These are phyloP conservation scores for Drosophila obscura DNA, from an alignment of 1,140 invertebrate genomes.

Conservation along the genomic window DNA sequence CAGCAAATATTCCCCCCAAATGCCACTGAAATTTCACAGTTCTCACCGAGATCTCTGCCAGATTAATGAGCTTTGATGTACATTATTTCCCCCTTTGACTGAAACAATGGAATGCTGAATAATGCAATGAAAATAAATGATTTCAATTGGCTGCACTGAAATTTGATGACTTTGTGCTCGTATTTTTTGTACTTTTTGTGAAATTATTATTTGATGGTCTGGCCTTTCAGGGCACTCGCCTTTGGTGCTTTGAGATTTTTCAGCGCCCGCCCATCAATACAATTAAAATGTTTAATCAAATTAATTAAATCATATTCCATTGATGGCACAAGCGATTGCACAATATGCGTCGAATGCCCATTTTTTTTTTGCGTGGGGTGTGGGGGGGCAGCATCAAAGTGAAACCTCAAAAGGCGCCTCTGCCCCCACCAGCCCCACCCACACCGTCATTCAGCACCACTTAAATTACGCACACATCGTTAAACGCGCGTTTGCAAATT, in stretches of 20 bases:
- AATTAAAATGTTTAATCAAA: constrained; percentile 67
- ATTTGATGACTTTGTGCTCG: no score
- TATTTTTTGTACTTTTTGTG: no score
- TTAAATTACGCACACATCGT: constrained; percentile 83
- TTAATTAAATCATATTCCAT: constrained; percentile 78
- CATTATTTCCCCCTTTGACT: no score
- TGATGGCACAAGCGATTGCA: constrained; percentile 69
- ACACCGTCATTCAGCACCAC: constrained; percentile 58
- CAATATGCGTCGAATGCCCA: constrained; percentile 45
- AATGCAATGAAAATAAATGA: no score
- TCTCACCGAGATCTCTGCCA: accelerated
- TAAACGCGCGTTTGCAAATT: constrained; percentile 81
- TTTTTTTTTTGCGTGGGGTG: neutral
- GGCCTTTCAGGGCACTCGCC: no score
- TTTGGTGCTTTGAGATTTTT: neutral
- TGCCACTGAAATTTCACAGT: no score
- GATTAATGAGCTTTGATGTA: no score
- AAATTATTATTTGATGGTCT: neutral
- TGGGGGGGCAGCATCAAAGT: constrained; percentile 62
- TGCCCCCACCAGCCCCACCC: constrained; percentile 1
- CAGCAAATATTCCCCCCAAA: no score
- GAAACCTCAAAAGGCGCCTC: constrained; percentile 61
- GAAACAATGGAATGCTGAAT: no score
- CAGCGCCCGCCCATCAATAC: constrained; percentile 35
- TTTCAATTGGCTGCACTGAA: no score